A percentile compares a stretch with the other conserved stretches of the same genome.
These are phyloP conservation scores for Sebastes itinus DNA, from an alignment of 2,797 vertebrate species.

Conservation along the genomic window DNA sequence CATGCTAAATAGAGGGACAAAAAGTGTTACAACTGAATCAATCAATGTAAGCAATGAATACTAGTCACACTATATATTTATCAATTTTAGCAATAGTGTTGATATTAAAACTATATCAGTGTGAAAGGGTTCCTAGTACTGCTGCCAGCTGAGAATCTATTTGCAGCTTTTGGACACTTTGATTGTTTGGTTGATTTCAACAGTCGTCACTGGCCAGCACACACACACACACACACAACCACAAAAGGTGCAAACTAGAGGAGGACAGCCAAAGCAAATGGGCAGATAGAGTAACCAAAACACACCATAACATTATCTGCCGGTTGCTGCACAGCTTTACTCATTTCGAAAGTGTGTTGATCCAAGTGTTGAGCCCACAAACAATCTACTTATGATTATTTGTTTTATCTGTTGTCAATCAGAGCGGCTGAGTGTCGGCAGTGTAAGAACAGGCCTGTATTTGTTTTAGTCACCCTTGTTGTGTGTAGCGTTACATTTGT, in stretches of 20 bases:
- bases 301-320: not conserved
- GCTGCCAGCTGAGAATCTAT: not conserved
- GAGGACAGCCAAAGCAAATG: not conserved
- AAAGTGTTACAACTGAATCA: not conserved
- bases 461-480: conserved; percentile 59
- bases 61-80: not conserved
- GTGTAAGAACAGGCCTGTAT: conserved; percentile 20
- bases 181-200: not conserved
- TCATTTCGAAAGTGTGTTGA: not conserved
- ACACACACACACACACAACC: not conserved
- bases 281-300: not conserved
- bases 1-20: not conserved
- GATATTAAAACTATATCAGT: not conserved
- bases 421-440: not conserved
- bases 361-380: conserved; percentile 5
- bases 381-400: not conserved
- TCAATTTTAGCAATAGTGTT: not conserved
- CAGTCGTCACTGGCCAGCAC: not conserved
- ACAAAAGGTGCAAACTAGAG: not conserved
- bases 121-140: not conserved
- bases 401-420: not conserved
- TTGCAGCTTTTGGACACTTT: not conserved
- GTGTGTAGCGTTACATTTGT: conserved; percentile 51
- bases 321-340: not conserved
- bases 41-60: not conserved